A percentile compares a stretch with the other conserved stretches of the same genome.
Conservation (phyloP, 2,888 invertebrate genomes). For the Eucera pruinosa region DNA sequence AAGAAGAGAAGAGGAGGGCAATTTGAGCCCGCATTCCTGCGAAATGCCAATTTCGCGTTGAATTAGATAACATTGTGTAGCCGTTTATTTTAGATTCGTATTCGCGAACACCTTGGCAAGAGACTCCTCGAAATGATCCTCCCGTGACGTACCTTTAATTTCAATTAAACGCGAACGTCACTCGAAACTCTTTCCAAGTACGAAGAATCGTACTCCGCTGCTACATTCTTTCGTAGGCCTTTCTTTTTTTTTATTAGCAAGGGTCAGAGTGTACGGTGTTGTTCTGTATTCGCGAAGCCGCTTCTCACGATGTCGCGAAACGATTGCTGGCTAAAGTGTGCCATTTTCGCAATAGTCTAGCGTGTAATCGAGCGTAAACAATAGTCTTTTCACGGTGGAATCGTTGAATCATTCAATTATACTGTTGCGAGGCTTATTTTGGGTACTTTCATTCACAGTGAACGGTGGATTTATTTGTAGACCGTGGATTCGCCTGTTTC, state of each 20-base stretch:
- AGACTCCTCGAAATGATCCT: constrained; percentile 14
- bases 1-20: constrained; percentile 36
- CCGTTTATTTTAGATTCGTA: constrained; percentile 69
- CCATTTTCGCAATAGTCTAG: constrained; percentile 29
- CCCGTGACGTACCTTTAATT: constrained; percentile 10
- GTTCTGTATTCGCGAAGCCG: constrained; percentile 4
- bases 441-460: background rate
- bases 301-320: constrained; percentile 17
- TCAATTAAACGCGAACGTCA: background rate
- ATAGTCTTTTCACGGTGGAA: background rate
- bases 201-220: no score
- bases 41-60: constrained; percentile 69
- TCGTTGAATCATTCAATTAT: constrained; percentile 3
- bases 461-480: background rate
- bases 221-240: no score
- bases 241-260: no score
- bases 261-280: background rate
- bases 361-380: constrained; percentile 33
- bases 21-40: constrained; percentile 66
- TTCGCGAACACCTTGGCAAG: constrained; percentile 37
- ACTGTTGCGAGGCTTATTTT: background rate
- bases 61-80: constrained; percentile 73
- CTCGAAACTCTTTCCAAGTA: no score
- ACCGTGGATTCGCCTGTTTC: background rate
- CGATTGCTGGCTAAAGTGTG: constrained; percentile 26